Evolutionary conservation across 2,888 invertebrate species (phyloP), one percentile per base, ranked within the genome.

Genomic region (Hybos culiciformis): DNA sequence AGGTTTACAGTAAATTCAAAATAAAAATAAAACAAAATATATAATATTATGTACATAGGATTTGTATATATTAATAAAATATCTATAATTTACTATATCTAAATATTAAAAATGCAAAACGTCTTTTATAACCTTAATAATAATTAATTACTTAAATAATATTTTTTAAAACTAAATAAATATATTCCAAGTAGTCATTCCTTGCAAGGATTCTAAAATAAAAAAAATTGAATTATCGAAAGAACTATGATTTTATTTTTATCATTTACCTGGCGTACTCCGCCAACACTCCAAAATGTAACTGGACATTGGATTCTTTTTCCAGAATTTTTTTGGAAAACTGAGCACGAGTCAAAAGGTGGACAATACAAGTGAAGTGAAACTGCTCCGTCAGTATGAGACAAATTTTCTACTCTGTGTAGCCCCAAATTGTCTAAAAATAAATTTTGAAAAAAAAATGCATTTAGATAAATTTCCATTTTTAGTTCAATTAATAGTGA

Each of bases 291-390:
- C 83, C 90, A 93, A 69, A 96, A 97, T 0, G 92, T 92, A 29
- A 93, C 86, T 11, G 72, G 73, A 45, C 75, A 71, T 36, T 69
- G 66, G 0, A 77, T 76, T 33, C 74, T 77, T 51, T 83, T 81
- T 12, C 93, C 92, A 0, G 91, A 91, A 51, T 81, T 79, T 57
- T 90, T 83, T 59, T 97, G 93, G 61, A 97, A 98, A 23, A 90
- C 80, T 23, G 80, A 74, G 63, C 97, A 98, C 49, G 77, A 70
- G 53, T 80, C 74, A 61, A 90, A 97, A 0, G 94, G 94, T 0
- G 94, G 98, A 52, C 86, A 86, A 67, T 98, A 98, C 3, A 98
- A 74, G 61, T 98, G 98, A 20, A 98, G 70, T 6, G 91, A 92
- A 1, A 96, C 85, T 0, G 94, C 85, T 0, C 81, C 75, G 57